phyloP scores from a whole-genome alignment of 2,888 invertebrate species.

The Sphinx pinastri region DNA sequence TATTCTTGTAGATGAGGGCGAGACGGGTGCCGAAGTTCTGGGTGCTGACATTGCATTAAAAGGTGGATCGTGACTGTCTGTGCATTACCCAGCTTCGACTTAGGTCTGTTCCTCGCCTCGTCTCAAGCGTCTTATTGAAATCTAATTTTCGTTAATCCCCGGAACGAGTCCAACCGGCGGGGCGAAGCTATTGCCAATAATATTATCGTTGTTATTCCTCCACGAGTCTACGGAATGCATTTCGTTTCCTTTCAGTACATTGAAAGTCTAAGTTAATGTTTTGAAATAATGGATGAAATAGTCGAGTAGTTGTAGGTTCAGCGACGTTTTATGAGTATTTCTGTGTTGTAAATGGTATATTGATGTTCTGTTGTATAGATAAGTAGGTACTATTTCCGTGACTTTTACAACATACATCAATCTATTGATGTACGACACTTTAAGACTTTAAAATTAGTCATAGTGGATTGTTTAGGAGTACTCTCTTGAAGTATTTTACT shows the following conservation, averaged over 20 bases:
- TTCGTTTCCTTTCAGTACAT: slow-evolving; percentile 45
- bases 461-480: no score
- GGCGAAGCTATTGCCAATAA: slow-evolving; percentile 63
- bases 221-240: slow-evolving; percentile 45
- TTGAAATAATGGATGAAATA: slow-evolving; percentile 38
- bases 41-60: slow-evolving; percentile 72
- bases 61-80: slow-evolving; percentile 75
- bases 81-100: slow-evolving; percentile 69
- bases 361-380: neutral
- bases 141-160: slow-evolving; percentile 82
- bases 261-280: slow-evolving; percentile 44
- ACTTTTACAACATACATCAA: no score
- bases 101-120: slow-evolving; percentile 70
- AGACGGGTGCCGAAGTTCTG: slow-evolving; percentile 30
- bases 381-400: no score
- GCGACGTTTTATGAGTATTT: slow-evolving; percentile 18
- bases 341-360: neutral
- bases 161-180: slow-evolving; percentile 60
- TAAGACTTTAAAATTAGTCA: no score
- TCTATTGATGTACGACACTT: no score
- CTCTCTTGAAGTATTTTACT: no score
- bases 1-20: slow-evolving; percentile 11
- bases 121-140: slow-evolving; percentile 81
- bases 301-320: slow-evolving; percentile 26
- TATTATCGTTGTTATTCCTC: slow-evolving; percentile 65